phyloP scores from a whole-genome alignment of 1,140 invertebrate species.

The Heterodera carotae region DNA sequence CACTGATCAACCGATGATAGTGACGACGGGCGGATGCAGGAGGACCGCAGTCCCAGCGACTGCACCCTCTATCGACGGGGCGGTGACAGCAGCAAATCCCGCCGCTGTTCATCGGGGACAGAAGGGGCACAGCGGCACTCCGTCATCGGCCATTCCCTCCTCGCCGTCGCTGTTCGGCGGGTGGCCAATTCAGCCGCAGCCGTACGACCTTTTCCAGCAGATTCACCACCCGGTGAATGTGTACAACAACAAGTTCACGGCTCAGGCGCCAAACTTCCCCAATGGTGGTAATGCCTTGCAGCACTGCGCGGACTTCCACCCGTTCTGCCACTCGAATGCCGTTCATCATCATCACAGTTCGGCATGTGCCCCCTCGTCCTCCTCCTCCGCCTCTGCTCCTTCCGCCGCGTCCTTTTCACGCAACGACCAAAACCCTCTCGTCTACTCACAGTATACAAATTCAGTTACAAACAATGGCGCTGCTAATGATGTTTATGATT shows the following conservation, averaged over 20 bases:
- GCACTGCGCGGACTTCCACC: background rate
- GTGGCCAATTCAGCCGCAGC: constrained; percentile 18
- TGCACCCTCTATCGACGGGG: background rate
- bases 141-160: background rate
- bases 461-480: background rate
- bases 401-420: background rate
- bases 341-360: background rate
- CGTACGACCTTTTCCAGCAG: background rate
- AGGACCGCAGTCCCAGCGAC: constrained; percentile 2
- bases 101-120: background rate
- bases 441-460: no score
- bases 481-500: background rate
- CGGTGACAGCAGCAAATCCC: background rate
- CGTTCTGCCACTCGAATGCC: background rate
- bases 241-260: background rate
- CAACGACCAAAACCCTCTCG: background rate
- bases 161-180: background rate
- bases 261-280: background rate
- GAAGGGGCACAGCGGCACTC: background rate
- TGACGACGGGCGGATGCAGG: constrained; percentile 6
- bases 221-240: background rate
- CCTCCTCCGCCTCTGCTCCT: no score
- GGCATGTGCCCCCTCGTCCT: background rate
- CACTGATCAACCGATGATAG: constrained; percentile 29
- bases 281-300: background rate